A percentile compares a stretch with the other conserved stretches of the same genome.
Conservation (phyloP, 2,113 vertebrate genomes). For the Gavialis gangeticus region DNA sequence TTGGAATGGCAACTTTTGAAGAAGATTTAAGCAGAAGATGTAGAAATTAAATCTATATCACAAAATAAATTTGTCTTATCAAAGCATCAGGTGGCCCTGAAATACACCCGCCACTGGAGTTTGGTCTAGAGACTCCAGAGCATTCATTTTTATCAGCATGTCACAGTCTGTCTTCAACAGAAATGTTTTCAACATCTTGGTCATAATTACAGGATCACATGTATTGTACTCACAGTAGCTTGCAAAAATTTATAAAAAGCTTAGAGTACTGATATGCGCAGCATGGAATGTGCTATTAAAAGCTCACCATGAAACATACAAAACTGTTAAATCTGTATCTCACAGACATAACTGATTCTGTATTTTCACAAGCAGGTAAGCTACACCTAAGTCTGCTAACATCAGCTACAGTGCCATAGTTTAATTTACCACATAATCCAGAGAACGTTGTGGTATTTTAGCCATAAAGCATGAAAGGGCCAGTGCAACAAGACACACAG, state of each 20-base stretch:
- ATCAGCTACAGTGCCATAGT: not conserved
- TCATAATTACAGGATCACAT: not conserved
- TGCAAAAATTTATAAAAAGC: not conserved
- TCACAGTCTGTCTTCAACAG: not conserved
- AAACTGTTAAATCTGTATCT: not conserved
- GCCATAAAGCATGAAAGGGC: not conserved
- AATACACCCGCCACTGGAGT: not conserved
- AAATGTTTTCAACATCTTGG: slow-evolving; percentile 15
- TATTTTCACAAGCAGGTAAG: not conserved
- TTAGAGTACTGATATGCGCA: not conserved
- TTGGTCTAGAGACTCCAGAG: not conserved
- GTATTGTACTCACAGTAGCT: not conserved
- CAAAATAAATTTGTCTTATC: slow-evolving; percentile 11
- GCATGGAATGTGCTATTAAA: not conserved
- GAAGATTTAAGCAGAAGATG: not conserved
- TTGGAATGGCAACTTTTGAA: slow-evolving; percentile 49
- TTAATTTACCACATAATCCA: not conserved
- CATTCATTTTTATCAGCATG: slow-evolving; percentile 12
- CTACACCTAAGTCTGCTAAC: not conserved
- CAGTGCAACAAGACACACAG: not conserved
- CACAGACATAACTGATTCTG: not conserved
- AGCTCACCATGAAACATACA: not conserved
- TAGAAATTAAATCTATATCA: not conserved
- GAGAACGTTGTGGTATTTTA: not conserved
- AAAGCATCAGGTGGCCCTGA: slow-evolving; percentile 10